Percentiles rank a stretch among this genome's conserved stretches.
Evolutionary conservation across 2,113 vertebrate species (phyloP).

Genomic region (Aplodontia rufa): DNA sequence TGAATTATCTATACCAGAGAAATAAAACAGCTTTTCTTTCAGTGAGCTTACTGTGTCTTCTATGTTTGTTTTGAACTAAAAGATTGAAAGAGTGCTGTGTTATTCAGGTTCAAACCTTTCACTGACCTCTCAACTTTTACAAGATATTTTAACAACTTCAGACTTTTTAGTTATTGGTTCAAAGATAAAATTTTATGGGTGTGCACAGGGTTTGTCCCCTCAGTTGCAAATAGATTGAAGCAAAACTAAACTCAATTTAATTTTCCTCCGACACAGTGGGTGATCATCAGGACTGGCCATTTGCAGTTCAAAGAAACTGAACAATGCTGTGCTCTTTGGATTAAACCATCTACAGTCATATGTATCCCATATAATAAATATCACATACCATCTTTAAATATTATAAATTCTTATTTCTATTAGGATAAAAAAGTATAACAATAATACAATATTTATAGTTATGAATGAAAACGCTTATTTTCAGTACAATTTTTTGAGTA

Average conservation of each 20-base stretch:
- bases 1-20: slow-evolving; percentile 70
- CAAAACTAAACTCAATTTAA: slow-evolving; percentile 76
- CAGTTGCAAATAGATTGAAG: slow-evolving; percentile 71
- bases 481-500: neutral
- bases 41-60: slow-evolving; percentile 65
- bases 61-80: slow-evolving; percentile 73
- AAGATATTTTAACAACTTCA: slow-evolving; percentile 71
- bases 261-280: slow-evolving; percentile 49
- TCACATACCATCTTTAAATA: neutral
- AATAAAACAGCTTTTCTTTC: slow-evolving; percentile 73
- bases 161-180: slow-evolving; percentile 75
- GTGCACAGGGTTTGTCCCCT: slow-evolving; percentile 45
- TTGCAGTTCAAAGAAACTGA: slow-evolving; percentile 52
- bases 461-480: neutral
- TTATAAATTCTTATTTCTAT: neutral
- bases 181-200: slow-evolving; percentile 72
- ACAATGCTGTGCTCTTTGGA: neutral
- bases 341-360: neutral
- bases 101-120: slow-evolving; percentile 69
- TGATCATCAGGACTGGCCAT: slow-evolving; percentile 36
- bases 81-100: slow-evolving; percentile 69
- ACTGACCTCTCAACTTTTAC: slow-evolving; percentile 74
- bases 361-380: neutral
- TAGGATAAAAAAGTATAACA: neutral
- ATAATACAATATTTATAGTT: neutral